phyloP scores from a whole-genome alignment of 2,888 invertebrate genomes.

The Cephus spinipes region DNA sequence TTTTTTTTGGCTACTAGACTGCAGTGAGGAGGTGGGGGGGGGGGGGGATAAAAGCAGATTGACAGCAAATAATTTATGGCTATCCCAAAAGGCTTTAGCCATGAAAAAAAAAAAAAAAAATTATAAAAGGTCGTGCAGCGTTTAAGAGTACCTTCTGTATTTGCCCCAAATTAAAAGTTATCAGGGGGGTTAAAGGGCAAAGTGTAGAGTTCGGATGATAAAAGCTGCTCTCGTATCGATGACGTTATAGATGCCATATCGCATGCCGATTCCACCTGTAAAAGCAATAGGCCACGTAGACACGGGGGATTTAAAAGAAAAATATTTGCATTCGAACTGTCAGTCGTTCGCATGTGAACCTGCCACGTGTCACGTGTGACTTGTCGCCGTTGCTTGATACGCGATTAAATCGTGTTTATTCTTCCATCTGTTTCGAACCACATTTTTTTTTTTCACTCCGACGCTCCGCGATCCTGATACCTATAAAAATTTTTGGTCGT shows the following conservation, averaged over 20 bases:
- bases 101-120: not conserved
- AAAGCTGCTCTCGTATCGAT: not conserved
- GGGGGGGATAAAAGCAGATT: too few relatives aligned
- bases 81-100: not conserved
- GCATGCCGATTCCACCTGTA: not conserved
- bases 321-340: not conserved
- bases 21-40: fast-evolving
- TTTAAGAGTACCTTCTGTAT: not conserved
- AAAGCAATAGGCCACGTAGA: not conserved
- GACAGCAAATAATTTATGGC: too few relatives aligned
- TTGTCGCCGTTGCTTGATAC: not conserved
- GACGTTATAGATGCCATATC: not conserved
- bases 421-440: not conserved
- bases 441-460: not conserved
- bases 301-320: not conserved
- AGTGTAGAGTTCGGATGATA: not conserved
- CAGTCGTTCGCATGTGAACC: not conserved
- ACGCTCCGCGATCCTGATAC: not conserved
- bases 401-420: not conserved
- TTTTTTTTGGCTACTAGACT: too few relatives aligned
- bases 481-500: not conserved
- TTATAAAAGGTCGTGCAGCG: not conserved
- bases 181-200: not conserved
- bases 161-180: not conserved
- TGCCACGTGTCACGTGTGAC: not conserved